Evolutionary conservation across 2,888 invertebrate species (phyloP).

Genomic region (Exocentrus adspersus): DNA sequence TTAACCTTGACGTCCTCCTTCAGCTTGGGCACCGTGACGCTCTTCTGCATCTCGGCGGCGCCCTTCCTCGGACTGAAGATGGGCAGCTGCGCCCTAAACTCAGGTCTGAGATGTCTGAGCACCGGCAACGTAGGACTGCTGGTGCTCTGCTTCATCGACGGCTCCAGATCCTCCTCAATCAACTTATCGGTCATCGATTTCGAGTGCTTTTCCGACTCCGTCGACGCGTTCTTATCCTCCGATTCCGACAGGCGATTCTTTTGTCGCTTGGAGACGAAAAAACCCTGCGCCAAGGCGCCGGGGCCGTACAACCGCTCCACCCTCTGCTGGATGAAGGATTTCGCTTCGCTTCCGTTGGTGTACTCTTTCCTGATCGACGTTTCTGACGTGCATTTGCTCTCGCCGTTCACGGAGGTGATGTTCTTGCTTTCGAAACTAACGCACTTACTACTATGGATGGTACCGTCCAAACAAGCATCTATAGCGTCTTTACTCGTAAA

Average conservation of each 20-base stretch:
- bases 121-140: slow-evolving; percentile 74
- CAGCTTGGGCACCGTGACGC: slow-evolving; percentile 58
- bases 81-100: slow-evolving; percentile 86
- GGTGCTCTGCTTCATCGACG: slow-evolving; percentile 58
- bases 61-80: slow-evolving; percentile 71
- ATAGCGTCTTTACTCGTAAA: slow-evolving; percentile 54
- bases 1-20: slow-evolving; percentile 56
- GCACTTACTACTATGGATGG: slow-evolving; percentile 45
- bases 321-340: slow-evolving; percentile 87
- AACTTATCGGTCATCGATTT: slow-evolving; percentile 52
- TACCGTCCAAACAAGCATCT: slow-evolving; percentile 56
- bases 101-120: slow-evolving; percentile 82
- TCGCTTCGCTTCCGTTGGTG: slow-evolving; percentile 65
- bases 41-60: slow-evolving; percentile 55
- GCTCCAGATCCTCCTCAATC: slow-evolving; percentile 53
- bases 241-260: slow-evolving; percentile 60
- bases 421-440: slow-evolving; percentile 50
- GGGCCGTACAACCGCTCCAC: slow-evolving; percentile 90
- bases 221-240: slow-evolving; percentile 34
- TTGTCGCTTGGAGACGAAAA: slow-evolving; percentile 75
- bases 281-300: slow-evolving; percentile 86
- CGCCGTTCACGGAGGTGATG: slow-evolving; percentile 45
- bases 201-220: slow-evolving; percentile 47
- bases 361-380: slow-evolving; percentile 51
- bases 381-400: slow-evolving; percentile 49